Base-by-base conservation (phyloP, 37 sponge, comb jelly and placozoan species). In the Hexactinellida sp. region DNA sequence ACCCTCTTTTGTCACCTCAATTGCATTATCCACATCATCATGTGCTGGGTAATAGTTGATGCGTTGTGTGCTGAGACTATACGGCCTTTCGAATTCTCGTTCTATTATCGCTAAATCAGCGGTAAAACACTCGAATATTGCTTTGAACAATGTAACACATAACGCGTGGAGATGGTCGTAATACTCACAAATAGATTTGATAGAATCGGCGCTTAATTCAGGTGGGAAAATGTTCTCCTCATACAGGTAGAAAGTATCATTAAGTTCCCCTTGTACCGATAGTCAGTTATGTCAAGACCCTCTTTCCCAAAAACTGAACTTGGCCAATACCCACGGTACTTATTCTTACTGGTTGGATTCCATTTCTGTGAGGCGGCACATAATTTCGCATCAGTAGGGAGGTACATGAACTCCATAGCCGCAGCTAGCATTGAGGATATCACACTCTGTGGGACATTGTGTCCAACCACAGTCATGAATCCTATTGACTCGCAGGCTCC, bases 341-440 rank as follows among this genome's bases (percentile, higher is more conserved):
- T 63, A n/a, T 63, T 63, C 34, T 63, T 28, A 63, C 76, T 63
- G 32, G 76, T 21, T 28, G 76, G 76, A 63, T 63, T 63, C 76
- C 76, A 63, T 28, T 63, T 63, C 76, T 63, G 76, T 32, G 76
- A 63, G 34, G 76, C 76, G 21, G 34, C 76, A 32, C 19, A 63
- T n/a, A 63, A 63, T 63, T 63, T 63, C 34, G 30, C 34, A 32
- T 63, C 76, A 25, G 76, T 41, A 13, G 47, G 47, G 5, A 41
- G 13, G 47, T 41, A 63, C 32, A 63, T 63, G 76, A 63, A 63
- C 34, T 63, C 76, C 76, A 3, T 63, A 10, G 76, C 76, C 5
- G 76, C 76, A 25, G 3, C 76, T n/a, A 63, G 30, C 76, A 23
- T 63, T 1, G 34, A 63, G 5, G 76, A 25, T 10, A 63, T 63